Percentiles rank a stretch among this genome's conserved stretches.
Conservation (phyloP, 2,113 vertebrate genomes). For the Reinhardtius hippoglossoides region DNA sequence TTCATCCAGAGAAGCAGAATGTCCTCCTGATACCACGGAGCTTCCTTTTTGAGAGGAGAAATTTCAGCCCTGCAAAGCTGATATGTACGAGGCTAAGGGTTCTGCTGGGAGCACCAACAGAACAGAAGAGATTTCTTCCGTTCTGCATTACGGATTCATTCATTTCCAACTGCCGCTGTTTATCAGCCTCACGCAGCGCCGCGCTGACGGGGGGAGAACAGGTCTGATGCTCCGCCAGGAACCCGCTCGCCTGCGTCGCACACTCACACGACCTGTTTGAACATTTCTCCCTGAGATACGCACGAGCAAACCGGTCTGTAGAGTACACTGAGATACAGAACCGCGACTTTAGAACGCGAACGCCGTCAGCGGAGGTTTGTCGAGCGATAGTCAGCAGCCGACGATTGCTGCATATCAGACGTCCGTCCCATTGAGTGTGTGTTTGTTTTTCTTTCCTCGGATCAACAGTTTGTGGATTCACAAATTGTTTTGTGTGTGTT, state of each 20-base stretch:
- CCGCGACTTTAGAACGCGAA: too few species aligned
- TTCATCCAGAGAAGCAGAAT: background rate
- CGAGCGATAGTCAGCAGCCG: background rate
- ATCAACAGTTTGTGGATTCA: too few species aligned
- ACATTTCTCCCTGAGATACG: too few species aligned
- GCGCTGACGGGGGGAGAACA: background rate
- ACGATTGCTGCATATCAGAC: too few species aligned
- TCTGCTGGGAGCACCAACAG: conserved; percentile 10
- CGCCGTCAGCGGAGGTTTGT: background rate
- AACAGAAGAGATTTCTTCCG: background rate
- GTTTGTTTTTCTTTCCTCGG: too few species aligned
- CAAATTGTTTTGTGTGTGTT: conserved; percentile 8
- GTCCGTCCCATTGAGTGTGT: too few species aligned
- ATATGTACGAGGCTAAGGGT: background rate
- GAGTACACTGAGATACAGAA: background rate
- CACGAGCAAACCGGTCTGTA: too few species aligned
- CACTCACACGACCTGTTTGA: too few species aligned
- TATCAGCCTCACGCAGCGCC: conserved; percentile 32
- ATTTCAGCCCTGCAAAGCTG: background rate
- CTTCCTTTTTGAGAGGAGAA: background rate
- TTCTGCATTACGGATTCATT: conserved; percentile 14
- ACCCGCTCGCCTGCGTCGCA: background rate
- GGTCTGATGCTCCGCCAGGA: conserved; percentile 20
- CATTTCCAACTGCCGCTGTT: background rate
- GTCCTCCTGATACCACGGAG: background rate